These are phyloP conservation scores for Heliconius ethilla DNA, from an alignment of 2,888 invertebrate species.

Conservation along the genomic window DNA sequence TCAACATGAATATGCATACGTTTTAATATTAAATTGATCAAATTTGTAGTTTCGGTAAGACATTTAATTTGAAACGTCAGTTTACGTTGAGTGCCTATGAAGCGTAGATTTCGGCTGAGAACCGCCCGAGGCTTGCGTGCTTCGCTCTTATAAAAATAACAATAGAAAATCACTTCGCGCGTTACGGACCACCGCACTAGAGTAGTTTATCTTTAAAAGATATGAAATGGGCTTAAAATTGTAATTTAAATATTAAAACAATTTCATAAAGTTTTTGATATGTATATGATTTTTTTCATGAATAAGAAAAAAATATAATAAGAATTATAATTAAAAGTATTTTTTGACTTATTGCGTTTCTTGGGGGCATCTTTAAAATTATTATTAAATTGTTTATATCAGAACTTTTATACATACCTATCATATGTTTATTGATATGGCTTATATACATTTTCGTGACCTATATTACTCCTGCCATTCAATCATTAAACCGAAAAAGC, in stretches of 20 bases:
- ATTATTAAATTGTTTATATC: too few relatives aligned
- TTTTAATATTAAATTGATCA: conserved; percentile 38
- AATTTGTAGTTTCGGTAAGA: conserved; percentile 46
- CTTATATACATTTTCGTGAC: too few relatives aligned
- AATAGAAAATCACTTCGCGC: conserved; percentile 56
- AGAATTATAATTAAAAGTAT: too few relatives aligned
- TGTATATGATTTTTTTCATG: too few relatives aligned
- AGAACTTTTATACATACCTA: too few relatives aligned
- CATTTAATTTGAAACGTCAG: conserved; percentile 56
- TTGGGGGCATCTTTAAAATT: too few relatives aligned
- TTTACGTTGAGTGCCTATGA: conserved; percentile 57
- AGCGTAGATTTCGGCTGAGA: conserved; percentile 66
- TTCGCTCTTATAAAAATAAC: conserved; percentile 59
- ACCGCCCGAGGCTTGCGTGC: conserved; percentile 61
- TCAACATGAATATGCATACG: conserved; percentile 22
- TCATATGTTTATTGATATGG: too few relatives aligned
- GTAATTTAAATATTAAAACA: background rate
- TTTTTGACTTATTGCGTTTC: too few relatives aligned
- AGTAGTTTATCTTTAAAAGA: background rate
- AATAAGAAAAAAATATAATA: too few relatives aligned
- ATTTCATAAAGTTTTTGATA: background rate
- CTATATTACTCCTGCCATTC: too few relatives aligned
- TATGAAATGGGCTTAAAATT: background rate
- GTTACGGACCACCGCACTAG: conserved; percentile 42
- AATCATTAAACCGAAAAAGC: too few relatives aligned